A percentile compares a stretch with the other conserved stretches of the same genome.
Conservation (phyloP, 2,113 vertebrate genomes). For the Mellivora capensis region DNA sequence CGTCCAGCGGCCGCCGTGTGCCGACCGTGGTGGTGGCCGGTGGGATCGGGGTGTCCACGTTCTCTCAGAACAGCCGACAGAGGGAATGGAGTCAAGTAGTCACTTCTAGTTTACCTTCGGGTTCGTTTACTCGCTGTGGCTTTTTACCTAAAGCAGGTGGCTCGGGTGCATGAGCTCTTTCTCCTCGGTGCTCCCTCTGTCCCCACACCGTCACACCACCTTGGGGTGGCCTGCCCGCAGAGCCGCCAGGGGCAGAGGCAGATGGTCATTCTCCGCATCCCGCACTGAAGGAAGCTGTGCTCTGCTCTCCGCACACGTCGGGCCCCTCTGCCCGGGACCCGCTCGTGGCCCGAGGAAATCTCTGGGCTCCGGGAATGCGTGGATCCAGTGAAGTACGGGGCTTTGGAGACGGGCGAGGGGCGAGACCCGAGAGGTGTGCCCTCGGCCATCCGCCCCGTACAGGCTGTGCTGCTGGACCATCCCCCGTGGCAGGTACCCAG, state of each 20-base stretch:
- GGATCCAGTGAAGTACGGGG: rapidly evolving
- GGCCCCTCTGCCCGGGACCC: background rate
- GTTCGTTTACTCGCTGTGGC: background rate
- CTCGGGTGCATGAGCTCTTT: background rate
- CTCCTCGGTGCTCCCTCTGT: background rate
- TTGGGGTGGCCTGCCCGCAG: background rate
- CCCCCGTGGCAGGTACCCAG: rapidly evolving
- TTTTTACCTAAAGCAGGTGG: background rate
- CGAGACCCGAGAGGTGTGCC: background rate
- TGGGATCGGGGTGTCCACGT: rapidly evolving
- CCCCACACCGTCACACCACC: background rate
- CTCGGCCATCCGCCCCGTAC: rapidly evolving
- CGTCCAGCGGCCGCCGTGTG: no score
- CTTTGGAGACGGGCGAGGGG: background rate
- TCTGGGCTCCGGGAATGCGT: background rate
- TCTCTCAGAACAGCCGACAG: rapidly evolving
- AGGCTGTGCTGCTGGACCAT: rapidly evolving
- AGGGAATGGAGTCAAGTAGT: background rate
- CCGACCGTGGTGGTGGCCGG: rapidly evolving
- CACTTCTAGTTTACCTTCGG: background rate
- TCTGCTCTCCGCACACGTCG: background rate
- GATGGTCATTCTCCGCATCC: background rate
- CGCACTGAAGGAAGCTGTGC: background rate
- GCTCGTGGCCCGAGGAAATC: background rate
- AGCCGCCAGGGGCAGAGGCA: background rate